These are phyloP conservation scores for Rotaria socialis DNA, from an alignment of 2,888 invertebrate genomes.

Conservation along the genomic window DNA sequence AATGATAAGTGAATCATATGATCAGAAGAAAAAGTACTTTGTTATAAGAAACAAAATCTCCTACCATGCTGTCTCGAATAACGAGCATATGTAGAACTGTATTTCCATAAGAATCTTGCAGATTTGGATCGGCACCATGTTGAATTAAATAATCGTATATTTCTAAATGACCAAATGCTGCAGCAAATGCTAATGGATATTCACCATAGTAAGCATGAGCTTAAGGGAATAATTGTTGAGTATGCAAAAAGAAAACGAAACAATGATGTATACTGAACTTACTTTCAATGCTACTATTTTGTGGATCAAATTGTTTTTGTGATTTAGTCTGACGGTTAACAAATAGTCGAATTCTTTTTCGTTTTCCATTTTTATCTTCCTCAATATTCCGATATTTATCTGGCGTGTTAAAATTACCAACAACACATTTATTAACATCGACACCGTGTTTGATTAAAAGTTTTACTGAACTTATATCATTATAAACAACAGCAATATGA, in stretches of 20 bases:
- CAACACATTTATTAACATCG: constrained; percentile 83
- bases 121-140: constrained; percentile 85
- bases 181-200: constrained; percentile 92
- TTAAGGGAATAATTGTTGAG: constrained; percentile 48
- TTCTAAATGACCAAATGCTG: constrained; percentile 90
- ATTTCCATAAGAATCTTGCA: constrained; percentile 92
- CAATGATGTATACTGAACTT: neutral
- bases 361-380: neutral
- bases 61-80: constrained; percentile 87
- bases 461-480: constrained; percentile 87
- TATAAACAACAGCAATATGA: constrained; percentile 91
- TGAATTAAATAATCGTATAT: constrained; percentile 90
- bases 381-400: neutral
- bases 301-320: neutral
- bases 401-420: constrained; percentile 63
- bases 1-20: neutral
- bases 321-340: neutral
- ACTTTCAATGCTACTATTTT: neutral
- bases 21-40: too few species aligned
- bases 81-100: constrained; percentile 99
- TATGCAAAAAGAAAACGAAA: neutral
- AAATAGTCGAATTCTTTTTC: neutral
- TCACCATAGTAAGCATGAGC: constrained; percentile 94
- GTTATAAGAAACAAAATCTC: too few species aligned
- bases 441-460: constrained; percentile 86